These are phyloP conservation scores for Leptinotarsa rubiginosa DNA, from an alignment of 2,888 invertebrate genomes.

Conservation along the genomic window DNA sequence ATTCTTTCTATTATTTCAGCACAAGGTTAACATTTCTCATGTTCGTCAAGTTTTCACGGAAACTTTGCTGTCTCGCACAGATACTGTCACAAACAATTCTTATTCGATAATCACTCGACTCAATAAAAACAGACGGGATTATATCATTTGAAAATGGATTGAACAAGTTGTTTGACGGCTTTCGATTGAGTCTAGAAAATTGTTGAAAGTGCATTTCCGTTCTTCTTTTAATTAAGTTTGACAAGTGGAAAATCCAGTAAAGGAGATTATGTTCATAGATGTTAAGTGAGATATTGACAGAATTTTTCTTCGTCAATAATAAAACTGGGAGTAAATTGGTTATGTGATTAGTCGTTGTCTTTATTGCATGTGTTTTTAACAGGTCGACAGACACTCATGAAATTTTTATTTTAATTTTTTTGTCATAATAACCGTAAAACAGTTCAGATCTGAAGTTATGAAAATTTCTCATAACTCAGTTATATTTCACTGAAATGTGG, in stretches of 20 bases:
- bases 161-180: neutral
- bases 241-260: constrained; percentile 4
- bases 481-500: no score
- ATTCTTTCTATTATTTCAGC: no score
- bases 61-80: neutral
- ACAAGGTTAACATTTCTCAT: neutral
- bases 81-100: neutral
- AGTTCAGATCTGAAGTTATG: no score
- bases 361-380: no score
- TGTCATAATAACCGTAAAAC: no score
- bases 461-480: no score
- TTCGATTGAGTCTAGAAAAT: neutral
- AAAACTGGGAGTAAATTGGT: neutral
- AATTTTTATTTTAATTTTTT: no score
- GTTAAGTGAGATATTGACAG: neutral
- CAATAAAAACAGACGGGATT: neutral
- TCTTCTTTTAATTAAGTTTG: neutral
- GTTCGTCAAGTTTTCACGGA: neutral
- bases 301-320: neutral
- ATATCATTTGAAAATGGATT: neutral
- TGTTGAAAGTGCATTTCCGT: neutral
- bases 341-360: neutral
- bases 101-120: neutral
- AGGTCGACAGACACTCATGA: no score
- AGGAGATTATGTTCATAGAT: neutral